Base-by-base conservation (phyloP, 2,797 vertebrate genomes). In the Morelia viridis region DNA sequence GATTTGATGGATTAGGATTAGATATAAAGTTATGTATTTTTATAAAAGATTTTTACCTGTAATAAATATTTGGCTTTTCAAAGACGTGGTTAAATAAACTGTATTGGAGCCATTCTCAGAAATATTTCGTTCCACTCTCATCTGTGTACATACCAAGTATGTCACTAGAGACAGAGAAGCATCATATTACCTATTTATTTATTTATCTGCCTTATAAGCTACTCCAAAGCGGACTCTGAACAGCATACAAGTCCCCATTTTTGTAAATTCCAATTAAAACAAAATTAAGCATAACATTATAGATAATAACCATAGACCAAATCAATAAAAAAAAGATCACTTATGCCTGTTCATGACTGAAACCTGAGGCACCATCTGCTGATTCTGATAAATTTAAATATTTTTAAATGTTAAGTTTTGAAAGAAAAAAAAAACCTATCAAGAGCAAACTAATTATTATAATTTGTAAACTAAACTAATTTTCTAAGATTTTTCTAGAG, bases 81-180 rank as follows among this genome's bases (percentile, higher is more conserved):
- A 98, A 96, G 99, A 99, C 95, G 98, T 99, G 0, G 98, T 99
- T 94, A 99, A 98, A 93, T 99, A 99, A n/a, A 96, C 53, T 31
- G 95, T 91, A 60, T 76, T 96, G 94, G 96, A 91, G n/a, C 96
- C 94, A 90, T 97, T 94, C 56, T 96, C 97, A 28, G 62, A 50
- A 19, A 95, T 92, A 91, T 97, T 97, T n/a, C 96, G 97, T 93
- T 98, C 97, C 92, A 98, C 97, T 93, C 98, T 98, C 98, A 99
- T 98, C 95, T 99, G 99, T 90, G 98, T 99, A 96, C 99, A 99
- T 91, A 99, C 97, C 93, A 99, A 95, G 96, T 98, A 98, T 0
- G 96, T 96, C 97, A 97, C 97, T 98, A 93, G 12, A 93, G 53
- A n/a, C 64, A 19, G 61, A 94, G 91, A 94, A 71, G 35, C 4